Evolutionary conservation across 2,113 vertebrate genomes (phyloP).

Genomic region (Actenoides lindsayi): DNA sequence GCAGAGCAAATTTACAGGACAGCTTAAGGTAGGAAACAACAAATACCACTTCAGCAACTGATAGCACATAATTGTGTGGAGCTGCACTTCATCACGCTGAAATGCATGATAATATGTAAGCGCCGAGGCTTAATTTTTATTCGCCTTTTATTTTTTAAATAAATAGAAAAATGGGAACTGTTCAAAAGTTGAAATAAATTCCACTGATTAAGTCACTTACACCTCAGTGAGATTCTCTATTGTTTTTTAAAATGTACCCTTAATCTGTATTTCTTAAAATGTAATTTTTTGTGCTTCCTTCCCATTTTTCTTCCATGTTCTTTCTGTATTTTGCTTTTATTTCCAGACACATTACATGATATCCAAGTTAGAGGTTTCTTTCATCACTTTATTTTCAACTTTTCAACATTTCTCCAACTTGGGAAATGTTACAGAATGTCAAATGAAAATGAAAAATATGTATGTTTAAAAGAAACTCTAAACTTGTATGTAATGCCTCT

Average conservation of each 20-base stretch:
- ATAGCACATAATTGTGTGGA: neutral
- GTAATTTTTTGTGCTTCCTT: neutral
- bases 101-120: neutral
- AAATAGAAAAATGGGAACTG: neutral
- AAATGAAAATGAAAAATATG: neutral
- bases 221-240: neutral
- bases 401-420: neutral
- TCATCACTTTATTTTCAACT: neutral
- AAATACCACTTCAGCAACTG: neutral
- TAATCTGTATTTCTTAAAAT: neutral
- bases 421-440: neutral
- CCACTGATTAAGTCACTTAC: neutral
- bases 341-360: neutral
- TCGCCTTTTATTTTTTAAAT: neutral
- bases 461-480: neutral
- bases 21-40: constrained; percentile 54
- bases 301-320: neutral
- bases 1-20: constrained; percentile 44
- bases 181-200: neutral
- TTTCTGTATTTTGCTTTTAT: neutral
- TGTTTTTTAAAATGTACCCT: neutral
- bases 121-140: neutral
- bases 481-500: neutral
- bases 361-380: neutral
- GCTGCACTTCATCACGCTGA: neutral